A percentile compares a stretch with the other conserved stretches of the same genome.
Evolutionary conservation across 2,113 vertebrate species (phyloP).

Genomic region (Psephotus haematonotus): DNA sequence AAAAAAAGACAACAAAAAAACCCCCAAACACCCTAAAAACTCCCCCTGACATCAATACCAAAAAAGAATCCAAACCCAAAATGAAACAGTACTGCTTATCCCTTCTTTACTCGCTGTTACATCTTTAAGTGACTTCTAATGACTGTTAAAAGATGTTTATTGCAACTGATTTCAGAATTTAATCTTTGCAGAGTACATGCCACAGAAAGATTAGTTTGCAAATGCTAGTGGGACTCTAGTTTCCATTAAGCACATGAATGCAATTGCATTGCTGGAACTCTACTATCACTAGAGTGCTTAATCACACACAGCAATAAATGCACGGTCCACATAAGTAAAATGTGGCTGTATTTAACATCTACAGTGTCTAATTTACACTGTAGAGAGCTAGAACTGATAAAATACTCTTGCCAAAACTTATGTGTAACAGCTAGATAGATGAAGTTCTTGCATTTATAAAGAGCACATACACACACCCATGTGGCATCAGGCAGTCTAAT

Average conservation of each 20-base stretch:
- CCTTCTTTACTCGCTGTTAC: neutral
- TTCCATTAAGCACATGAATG: neutral
- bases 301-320: neutral
- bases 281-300: neutral
- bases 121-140: neutral
- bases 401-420: neutral
- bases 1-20: neutral
- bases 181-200: neutral
- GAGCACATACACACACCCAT: neutral
- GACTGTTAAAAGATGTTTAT: neutral
- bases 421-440: neutral
- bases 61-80: neutral
- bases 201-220: neutral
- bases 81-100: neutral
- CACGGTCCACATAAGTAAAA: neutral
- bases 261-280: neutral
- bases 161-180: neutral
- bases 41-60: neutral
- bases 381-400: neutral
- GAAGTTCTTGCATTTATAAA: neutral
- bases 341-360: neutral
- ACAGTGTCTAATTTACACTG: neutral
- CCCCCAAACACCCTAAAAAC: neutral
- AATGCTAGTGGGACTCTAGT: neutral
- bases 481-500: accelerated